These are phyloP conservation scores for Hydriomena furcata DNA, from an alignment of 2,888 invertebrate genomes.

Conservation along the genomic window DNA sequence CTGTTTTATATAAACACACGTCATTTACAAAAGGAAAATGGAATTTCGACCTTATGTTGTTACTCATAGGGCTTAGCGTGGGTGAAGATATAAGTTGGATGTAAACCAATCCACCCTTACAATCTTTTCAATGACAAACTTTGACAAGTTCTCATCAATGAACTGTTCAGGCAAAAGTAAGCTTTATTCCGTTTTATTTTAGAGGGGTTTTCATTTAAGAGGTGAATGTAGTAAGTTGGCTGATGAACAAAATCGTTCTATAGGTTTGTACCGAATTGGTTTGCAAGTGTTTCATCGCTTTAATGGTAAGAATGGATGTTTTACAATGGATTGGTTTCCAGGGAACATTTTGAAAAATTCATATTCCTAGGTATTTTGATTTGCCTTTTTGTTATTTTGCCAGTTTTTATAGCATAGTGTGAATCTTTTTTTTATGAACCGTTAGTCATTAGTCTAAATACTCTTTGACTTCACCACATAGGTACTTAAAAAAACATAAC, in stretches of 20 bases:
- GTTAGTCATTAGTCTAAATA: too few species aligned
- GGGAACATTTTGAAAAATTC: slow-evolving; percentile 27
- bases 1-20: slow-evolving; percentile 41
- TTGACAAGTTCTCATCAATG: slow-evolving; percentile 22
- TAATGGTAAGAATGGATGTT: slow-evolving; percentile 40
- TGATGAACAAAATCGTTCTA: slow-evolving; percentile 46
- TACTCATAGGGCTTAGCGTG: slow-evolving; percentile 6
- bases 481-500: too few species aligned
- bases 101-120: slow-evolving; percentile 40
- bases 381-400: too few species aligned
- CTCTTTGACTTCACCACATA: too few species aligned
- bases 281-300: slow-evolving; percentile 50
- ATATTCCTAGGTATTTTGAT: slow-evolving; percentile 16
- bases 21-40: not conserved
- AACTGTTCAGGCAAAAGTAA: slow-evolving; percentile 23
- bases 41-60: slow-evolving; percentile 14
- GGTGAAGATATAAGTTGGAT: slow-evolving; percentile 17
- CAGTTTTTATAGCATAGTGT: too few species aligned
- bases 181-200: slow-evolving; percentile 21
- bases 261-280: slow-evolving; percentile 48
- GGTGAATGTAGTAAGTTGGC: slow-evolving; percentile 31
- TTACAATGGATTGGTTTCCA: slow-evolving; percentile 41
- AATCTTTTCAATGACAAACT: slow-evolving; percentile 45
- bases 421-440: too few species aligned
- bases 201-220: slow-evolving; percentile 11